phyloP scores from a whole-genome alignment of 2,888 invertebrate species.

The Eupithecia pulchellata region DNA sequence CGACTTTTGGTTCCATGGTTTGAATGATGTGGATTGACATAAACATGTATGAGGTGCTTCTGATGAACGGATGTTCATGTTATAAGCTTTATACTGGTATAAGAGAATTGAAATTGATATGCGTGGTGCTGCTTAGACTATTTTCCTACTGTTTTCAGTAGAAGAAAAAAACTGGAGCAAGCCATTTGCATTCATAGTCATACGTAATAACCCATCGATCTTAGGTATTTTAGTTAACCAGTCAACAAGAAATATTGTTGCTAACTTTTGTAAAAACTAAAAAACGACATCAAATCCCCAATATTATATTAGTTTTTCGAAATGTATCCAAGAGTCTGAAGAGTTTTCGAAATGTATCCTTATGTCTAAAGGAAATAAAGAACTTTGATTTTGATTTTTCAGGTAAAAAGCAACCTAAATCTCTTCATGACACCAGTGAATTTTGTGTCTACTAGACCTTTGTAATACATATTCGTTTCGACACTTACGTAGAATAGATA shows the following conservation, averaged over 20 bases:
- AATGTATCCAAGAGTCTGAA: no score
- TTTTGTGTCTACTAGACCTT: no score
- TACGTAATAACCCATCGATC: not conserved
- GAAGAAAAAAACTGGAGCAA: not conserved
- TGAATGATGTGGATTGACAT: not conserved
- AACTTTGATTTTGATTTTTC: no score
- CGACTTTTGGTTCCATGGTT: not conserved
- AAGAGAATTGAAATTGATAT: slow-evolving; percentile 10
- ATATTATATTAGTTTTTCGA: no score
- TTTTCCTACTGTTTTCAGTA: not conserved
- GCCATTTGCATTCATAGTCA: not conserved
- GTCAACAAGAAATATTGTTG: not conserved
- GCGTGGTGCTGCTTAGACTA: not conserved
- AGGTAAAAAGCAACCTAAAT: no score
- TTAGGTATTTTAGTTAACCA: not conserved
- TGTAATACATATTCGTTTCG: no score
- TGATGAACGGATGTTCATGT: not conserved
- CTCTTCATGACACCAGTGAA: no score
- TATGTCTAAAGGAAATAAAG: no score
- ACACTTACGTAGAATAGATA: no score
- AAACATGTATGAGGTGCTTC: not conserved
- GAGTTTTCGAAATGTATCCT: no score
- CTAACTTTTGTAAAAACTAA: no score
- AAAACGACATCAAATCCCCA: no score
- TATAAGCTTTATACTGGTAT: not conserved